Conservation (phyloP, 2,797 vertebrate species). For the Agapornis canus region DNA sequence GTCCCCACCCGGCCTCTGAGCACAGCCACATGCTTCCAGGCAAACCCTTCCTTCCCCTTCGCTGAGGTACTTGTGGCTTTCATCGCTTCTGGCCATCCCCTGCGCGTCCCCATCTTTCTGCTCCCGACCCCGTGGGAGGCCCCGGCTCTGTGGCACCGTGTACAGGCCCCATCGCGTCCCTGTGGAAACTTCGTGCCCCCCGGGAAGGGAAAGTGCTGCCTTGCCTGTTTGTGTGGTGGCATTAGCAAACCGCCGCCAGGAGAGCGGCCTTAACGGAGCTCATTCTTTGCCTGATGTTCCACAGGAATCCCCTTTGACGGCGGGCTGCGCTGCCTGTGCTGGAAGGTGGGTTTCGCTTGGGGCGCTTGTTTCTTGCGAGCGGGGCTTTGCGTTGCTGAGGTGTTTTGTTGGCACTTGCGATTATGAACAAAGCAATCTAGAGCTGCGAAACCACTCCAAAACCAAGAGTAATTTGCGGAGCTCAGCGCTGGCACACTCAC, state of each 20-base stretch:
- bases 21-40: not conserved
- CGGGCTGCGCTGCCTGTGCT: slow-evolving; percentile 93
- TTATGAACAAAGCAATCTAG: not conserved
- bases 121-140: not conserved
- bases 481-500: not conserved
- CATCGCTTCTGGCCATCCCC: accelerated
- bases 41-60: not conserved
- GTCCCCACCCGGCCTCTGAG: not conserved
- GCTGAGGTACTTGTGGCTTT: accelerated
- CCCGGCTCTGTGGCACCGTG: not conserved
- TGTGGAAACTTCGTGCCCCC: not conserved
- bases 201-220: not conserved
- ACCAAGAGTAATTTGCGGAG: not conserved
- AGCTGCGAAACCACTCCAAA: not conserved
- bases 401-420: not conserved
- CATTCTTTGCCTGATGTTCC: slow-evolving; percentile 53
- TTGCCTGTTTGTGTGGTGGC: not conserved
- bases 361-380: not conserved
- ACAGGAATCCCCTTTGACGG: slow-evolving; percentile 95
- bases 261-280: not conserved
- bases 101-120: not conserved
- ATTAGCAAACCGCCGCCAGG: not conserved
- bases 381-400: not conserved
- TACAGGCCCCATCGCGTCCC: not conserved
- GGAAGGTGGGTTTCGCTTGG: slow-evolving; percentile 87